These are phyloP conservation scores for Idaea aversata DNA, from an alignment of 2,888 invertebrate genomes.

Conservation along the genomic window DNA sequence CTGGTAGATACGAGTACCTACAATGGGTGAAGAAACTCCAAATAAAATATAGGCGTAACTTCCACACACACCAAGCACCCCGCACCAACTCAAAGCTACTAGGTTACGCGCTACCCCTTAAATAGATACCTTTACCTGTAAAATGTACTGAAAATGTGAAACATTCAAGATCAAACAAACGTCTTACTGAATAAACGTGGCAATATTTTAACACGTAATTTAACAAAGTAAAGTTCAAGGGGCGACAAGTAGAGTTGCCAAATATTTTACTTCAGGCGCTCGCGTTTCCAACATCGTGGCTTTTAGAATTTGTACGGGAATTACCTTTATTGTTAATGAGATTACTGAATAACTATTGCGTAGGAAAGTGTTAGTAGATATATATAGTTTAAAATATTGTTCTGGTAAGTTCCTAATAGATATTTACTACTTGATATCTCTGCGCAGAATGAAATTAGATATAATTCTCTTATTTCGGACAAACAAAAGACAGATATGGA, in stretches of 20 bases:
- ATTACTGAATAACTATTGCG: background rate
- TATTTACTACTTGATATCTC: background rate
- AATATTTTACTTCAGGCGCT: conserved; percentile 12
- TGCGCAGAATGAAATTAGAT: background rate
- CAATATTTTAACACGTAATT: background rate
- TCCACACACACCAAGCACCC: background rate
- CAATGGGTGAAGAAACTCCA: background rate
- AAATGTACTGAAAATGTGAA: background rate
- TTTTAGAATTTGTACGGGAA: background rate
- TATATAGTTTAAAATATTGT: background rate
- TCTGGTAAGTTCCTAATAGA: background rate
- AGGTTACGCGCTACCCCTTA: background rate
- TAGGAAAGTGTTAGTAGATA: too few species aligned
- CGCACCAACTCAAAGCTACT: background rate
- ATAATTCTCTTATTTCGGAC: too few species aligned
- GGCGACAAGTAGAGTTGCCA: conserved; percentile 5
- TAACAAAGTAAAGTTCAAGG: conserved; percentile 3
- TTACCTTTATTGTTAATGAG: background rate
- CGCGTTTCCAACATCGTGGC: conserved; percentile 3
- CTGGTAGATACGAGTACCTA: too few species aligned
- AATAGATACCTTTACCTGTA: background rate
- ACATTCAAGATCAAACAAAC: background rate
- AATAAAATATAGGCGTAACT: background rate
- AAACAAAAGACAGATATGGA: too few species aligned
- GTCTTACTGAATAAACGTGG: background rate